Evolutionary conservation across 2,888 invertebrate species (phyloP).

Genomic region (Eristalinus aeneus): DNA sequence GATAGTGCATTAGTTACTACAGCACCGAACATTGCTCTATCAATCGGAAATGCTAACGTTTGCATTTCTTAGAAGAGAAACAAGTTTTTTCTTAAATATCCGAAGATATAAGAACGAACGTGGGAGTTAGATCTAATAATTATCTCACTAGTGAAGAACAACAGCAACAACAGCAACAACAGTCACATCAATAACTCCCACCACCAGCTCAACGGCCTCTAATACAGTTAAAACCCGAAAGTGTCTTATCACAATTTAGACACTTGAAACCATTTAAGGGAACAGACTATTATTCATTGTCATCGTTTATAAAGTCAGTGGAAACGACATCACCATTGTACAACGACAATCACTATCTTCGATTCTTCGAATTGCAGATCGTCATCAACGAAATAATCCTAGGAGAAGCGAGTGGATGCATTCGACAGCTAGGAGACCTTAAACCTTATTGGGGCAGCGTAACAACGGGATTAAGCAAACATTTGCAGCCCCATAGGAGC

Average conservation of each 20-base stretch:
- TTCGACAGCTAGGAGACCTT: not conserved
- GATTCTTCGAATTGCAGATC: conserved; percentile 10
- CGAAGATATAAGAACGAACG: too few relatives aligned
- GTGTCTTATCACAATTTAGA: conserved; percentile 7
- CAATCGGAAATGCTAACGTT: too few relatives aligned
- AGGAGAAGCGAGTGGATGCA: not conserved
- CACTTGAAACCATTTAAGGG: conserved; percentile 10
- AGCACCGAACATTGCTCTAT: too few relatives aligned
- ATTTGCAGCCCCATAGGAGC: conserved; percentile 1
- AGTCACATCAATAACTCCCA: conserved; percentile 14
- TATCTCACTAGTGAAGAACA: too few relatives aligned
- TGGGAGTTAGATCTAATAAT: too few relatives aligned
- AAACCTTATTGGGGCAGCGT: not conserved
- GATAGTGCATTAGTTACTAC: not conserved
- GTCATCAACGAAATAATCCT: not conserved
- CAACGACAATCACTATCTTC: conserved; percentile 1
- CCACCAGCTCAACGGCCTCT: not conserved
- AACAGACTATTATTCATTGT: not conserved
- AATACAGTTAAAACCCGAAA: not conserved
- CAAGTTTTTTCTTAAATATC: too few relatives aligned
- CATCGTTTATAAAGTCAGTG: conserved; percentile 11
- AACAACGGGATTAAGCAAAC: not conserved
- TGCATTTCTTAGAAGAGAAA: too few relatives aligned
- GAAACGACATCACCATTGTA: conserved; percentile 5
- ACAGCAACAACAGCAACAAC: too few relatives aligned